These are phyloP conservation scores for Endomychus coccineus DNA, from an alignment of 2,888 invertebrate species.

Conservation along the genomic window DNA sequence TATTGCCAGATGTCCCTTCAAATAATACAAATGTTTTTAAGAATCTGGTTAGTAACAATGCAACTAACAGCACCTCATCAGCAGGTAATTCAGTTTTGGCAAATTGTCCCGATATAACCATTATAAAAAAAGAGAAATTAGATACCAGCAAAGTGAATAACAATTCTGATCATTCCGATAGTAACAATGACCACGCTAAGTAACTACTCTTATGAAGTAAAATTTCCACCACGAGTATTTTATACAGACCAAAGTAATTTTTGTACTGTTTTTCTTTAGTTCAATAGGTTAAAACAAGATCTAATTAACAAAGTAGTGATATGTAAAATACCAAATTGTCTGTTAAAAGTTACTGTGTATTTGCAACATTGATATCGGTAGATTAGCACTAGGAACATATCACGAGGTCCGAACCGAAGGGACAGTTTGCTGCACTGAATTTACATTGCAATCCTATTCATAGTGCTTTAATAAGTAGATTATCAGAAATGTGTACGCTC, in stretches of 20 bases:
- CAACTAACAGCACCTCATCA: slow-evolving; percentile 31
- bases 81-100: slow-evolving; percentile 43
- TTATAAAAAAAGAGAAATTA: slow-evolving; percentile 51
- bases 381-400: slow-evolving; percentile 40
- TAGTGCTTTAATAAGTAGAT: slow-evolving; percentile 40
- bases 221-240: slow-evolving; percentile 43
- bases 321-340: slow-evolving; percentile 33
- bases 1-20: slow-evolving; percentile 42
- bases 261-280: slow-evolving; percentile 36
- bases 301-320: slow-evolving; percentile 25
- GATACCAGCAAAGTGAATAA: slow-evolving; percentile 44
- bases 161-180: slow-evolving; percentile 44
- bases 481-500: slow-evolving; percentile 34
- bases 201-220: slow-evolving; percentile 8
- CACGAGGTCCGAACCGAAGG: slow-evolving; percentile 33
- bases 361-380: slow-evolving; percentile 27
- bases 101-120: slow-evolving; percentile 54
- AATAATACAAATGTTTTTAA: slow-evolving; percentile 40
- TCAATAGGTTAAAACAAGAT: slow-evolving; percentile 5
- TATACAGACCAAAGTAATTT: slow-evolving; percentile 46
- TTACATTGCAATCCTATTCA: slow-evolving; percentile 40
- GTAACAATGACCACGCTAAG: slow-evolving; percentile 32
- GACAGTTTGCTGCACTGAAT: slow-evolving; percentile 36
- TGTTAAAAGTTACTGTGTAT: slow-evolving; percentile 20
- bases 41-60: slow-evolving; percentile 19